Evolutionary conservation across 2,797 vertebrate species (phyloP).

Genomic region (Gallinago solitaria): DNA sequence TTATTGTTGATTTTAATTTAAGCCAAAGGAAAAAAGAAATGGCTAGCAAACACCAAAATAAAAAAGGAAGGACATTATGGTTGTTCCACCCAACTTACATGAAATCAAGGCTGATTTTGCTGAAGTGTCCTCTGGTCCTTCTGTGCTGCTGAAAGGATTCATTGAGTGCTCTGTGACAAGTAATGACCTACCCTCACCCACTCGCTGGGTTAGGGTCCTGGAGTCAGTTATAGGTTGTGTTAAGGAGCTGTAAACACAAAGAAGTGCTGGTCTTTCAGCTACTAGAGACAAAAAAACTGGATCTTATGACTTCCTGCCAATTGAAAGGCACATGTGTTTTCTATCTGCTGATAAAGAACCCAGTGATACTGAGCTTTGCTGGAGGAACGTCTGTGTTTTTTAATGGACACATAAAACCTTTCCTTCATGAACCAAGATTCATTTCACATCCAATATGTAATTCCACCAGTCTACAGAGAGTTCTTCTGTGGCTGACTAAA

Average conservation of each 20-base stretch:
- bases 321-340: slow-evolving; percentile 59
- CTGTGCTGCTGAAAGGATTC: background rate
- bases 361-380: slow-evolving; percentile 28
- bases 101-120: background rate
- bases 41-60: background rate
- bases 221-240: background rate
- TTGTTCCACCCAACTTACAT: background rate
- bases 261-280: slow-evolving; percentile 26
- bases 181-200: background rate
- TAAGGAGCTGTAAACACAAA: slow-evolving; percentile 14
- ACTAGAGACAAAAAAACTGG: background rate
- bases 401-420: slow-evolving; percentile 40
- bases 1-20: background rate
- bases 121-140: background rate
- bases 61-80: background rate
- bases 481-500: slow-evolving; percentile 17
- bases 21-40: background rate
- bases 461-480: slow-evolving; percentile 5
- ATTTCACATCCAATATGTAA: slow-evolving; percentile 24
- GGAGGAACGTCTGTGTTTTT: slow-evolving; percentile 35
- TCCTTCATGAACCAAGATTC: background rate
- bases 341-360: slow-evolving; percentile 53
- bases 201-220: background rate
- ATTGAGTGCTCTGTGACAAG: background rate
- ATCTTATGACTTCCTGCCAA: slow-evolving; percentile 40